Evolutionary conservation across 2,797 vertebrate genomes (phyloP).

Genomic region (Saxicola maurus): DNA sequence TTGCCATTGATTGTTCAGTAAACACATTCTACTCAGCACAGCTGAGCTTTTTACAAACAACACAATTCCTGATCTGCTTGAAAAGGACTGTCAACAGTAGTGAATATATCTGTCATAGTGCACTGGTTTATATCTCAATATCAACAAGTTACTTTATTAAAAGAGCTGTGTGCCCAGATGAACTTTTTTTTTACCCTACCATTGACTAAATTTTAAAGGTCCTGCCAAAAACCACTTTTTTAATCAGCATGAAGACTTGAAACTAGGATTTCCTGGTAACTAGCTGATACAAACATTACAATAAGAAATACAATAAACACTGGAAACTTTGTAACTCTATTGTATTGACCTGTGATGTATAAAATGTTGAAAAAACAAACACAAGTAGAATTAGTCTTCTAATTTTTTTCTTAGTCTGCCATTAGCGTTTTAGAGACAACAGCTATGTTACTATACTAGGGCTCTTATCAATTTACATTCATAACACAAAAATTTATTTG

Average conservation of each 20-base stretch:
- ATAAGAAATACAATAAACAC: neutral
- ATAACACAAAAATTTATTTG: neutral
- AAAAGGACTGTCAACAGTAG: neutral
- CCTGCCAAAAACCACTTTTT: neutral
- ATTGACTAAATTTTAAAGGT: neutral
- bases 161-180: neutral
- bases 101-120: neutral
- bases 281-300: neutral
- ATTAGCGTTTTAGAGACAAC: neutral
- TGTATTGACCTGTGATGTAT: neutral
- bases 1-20: neutral
- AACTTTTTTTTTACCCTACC: neutral
- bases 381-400: neutral
- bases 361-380: neutral
- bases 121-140: neutral
- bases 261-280: neutral
- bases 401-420: neutral
- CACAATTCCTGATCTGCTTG: neutral
- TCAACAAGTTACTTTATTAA: neutral
- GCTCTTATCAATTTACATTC: neutral
- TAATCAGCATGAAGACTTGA: neutral
- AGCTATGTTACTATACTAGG: neutral
- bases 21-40: neutral
- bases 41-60: neutral
- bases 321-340: neutral